Evolutionary conservation across 2,797 vertebrate species (phyloP).

Genomic region (Pseudotriccus pelzelni): DNA sequence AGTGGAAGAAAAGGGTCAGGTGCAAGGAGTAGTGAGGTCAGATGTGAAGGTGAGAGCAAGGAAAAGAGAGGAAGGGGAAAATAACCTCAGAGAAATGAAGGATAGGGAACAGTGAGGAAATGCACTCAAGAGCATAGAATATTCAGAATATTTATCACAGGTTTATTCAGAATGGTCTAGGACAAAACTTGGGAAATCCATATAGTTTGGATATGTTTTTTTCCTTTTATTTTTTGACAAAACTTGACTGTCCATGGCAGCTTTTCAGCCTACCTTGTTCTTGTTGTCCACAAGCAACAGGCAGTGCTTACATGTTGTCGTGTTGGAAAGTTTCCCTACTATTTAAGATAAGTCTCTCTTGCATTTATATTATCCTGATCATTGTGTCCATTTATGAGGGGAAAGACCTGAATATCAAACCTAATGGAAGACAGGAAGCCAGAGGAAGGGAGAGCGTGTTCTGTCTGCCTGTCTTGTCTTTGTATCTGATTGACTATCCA

Average conservation of each 20-base stretch:
- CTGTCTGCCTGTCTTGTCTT: not conserved
- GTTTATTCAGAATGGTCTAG: not conserved
- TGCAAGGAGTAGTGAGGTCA: not conserved
- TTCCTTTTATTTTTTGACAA: not conserved
- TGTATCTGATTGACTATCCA: not conserved
- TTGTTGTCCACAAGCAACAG: not conserved
- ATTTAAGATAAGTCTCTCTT: not conserved
- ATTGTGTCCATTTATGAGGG: not conserved
- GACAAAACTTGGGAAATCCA: not conserved
- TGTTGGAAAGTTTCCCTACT: not conserved
- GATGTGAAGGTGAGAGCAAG: not conserved
- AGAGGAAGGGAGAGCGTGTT: not conserved
- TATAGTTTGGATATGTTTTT: accelerated
- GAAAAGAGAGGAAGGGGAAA: not conserved
- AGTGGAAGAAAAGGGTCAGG: not conserved
- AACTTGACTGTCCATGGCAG: not conserved
- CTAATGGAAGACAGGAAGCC: not conserved
- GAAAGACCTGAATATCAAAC: not conserved
- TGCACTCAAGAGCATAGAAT: not conserved
- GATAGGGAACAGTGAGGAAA: not conserved
- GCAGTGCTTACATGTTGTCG: not conserved
- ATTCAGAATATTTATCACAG: not conserved
- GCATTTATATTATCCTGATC: not conserved
- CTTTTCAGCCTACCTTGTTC: not conserved
- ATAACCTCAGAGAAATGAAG: not conserved